Evolutionary conservation across 1,140 invertebrate genomes (phyloP), one percentile per base, ranked within the genome.

Genomic region (Magallana angulata): DNA sequence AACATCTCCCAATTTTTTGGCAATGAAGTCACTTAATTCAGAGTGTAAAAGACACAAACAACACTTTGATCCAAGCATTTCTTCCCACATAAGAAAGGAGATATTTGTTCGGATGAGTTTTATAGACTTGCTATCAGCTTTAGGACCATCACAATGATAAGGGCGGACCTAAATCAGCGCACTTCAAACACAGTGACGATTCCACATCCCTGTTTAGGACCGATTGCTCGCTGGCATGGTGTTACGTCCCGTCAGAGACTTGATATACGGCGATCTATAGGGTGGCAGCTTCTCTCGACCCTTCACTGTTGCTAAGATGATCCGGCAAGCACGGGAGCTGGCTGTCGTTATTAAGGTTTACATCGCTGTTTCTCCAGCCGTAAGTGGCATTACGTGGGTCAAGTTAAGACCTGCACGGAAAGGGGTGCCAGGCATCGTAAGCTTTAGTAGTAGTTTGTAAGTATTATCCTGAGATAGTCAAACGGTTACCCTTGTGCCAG

Each of bases 81-180:
- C 9, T 76, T 36, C 24, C 68, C 18, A 76, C 18, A 18, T 71
- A 30, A 71, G 18, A 24, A 18, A 24, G 30, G 24, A 76, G 18
- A 76, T 76, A 76, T 76, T 76, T 76, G 68, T 76, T 76, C 18
- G 18, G 68, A 76, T 76, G 68, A 76, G 68, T 76, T 76, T 76
- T 76, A 76, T 76, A 30, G 68, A 76, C 68, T 76, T 76, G 18
- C 18, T 76, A 76, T 76, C 68, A 76, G 68, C 24, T 76, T 76
- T 76, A 76, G 68, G 24, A 30, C 68, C 68, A 76, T 30, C 8
- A 76, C 24, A 30, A 76, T 30, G 68, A 76, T 76, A 76, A 76
- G 18, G 14, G 36, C 24, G 14, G 24, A 76, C 68, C 68, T 76
- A 76, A 76, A 76, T 76, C 68, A 76, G 68, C 24, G 7, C 8